These are phyloP conservation scores for Drosophila imparisetae DNA, from an alignment of 2,888 invertebrate species.

Conservation along the genomic window DNA sequence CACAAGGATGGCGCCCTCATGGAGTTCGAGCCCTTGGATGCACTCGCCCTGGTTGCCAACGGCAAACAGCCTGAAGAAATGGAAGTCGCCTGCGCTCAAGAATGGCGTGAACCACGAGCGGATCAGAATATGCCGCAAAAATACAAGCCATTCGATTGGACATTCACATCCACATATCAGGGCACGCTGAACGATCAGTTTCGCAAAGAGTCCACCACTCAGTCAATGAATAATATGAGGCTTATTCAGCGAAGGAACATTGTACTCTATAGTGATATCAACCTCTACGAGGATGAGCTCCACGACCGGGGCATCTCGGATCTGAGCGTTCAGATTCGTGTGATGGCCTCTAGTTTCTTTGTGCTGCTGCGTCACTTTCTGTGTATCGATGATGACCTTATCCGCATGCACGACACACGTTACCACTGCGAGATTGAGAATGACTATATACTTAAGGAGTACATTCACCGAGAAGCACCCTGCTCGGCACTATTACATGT, in stretches of 20 bases:
- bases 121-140: slow-evolving; percentile 89
- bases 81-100: slow-evolving; percentile 83
- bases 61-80: slow-evolving; percentile 88
- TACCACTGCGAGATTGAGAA: slow-evolving; percentile 92
- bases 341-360: slow-evolving; percentile 97
- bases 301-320: slow-evolving; percentile 98
- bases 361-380: slow-evolving; percentile 95
- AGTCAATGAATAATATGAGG: slow-evolving; percentile 93
- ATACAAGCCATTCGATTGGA: slow-evolving; percentile 98
- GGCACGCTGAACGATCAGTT: slow-evolving; percentile 90
- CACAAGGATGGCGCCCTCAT: slow-evolving; percentile 90
- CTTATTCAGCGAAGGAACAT: slow-evolving; percentile 96
- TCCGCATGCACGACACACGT: slow-evolving; percentile 94
- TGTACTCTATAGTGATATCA: slow-evolving; percentile 96
- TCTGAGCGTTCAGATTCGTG: slow-evolving; percentile 96
- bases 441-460: slow-evolving; percentile 93
- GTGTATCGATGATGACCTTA: slow-evolving; percentile 96
- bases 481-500: slow-evolving; percentile 87
- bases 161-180: slow-evolving; percentile 96
- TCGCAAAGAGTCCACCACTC: slow-evolving; percentile 87
- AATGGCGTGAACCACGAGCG: slow-evolving; percentile 76
- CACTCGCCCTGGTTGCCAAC: slow-evolving; percentile 91
- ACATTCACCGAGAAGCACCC: slow-evolving; percentile 91
- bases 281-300: slow-evolving; percentile 98
- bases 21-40: slow-evolving; percentile 95